Conservation (phyloP, 1,140 invertebrate species). For the Schlechtendalia chinensis region DNA sequence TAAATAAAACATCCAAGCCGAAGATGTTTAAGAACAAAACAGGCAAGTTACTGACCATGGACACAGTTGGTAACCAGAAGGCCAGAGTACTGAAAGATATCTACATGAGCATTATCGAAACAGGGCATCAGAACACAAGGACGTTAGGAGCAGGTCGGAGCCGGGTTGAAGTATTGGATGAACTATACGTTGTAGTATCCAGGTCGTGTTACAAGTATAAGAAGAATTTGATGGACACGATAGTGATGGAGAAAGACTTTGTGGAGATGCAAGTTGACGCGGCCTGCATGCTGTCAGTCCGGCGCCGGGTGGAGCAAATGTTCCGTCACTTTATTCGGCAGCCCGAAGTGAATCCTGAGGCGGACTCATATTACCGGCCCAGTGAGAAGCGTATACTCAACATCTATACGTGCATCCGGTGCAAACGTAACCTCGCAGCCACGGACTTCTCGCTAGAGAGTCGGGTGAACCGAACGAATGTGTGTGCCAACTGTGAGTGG, state of each 20-base stretch:
- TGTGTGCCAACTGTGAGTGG: slow-evolving; percentile 52
- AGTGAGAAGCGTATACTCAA: slow-evolving; percentile 25
- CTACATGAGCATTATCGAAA: slow-evolving; percentile 56
- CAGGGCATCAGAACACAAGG: slow-evolving; percentile 52
- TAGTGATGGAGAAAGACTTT: slow-evolving; percentile 65
- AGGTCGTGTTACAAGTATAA: slow-evolving; percentile 59
- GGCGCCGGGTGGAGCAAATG: slow-evolving; percentile 59
- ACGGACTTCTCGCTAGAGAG: slow-evolving; percentile 50
- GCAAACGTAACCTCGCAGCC: slow-evolving; percentile 51
- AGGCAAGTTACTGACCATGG: slow-evolving; percentile 63
- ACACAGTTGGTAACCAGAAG: slow-evolving; percentile 66
- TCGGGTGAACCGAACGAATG: slow-evolving; percentile 48
- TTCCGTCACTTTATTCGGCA: slow-evolving; percentile 51
- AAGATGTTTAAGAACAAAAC: slow-evolving; percentile 64
- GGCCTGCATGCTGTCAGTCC: slow-evolving; percentile 60
- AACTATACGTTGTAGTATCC: slow-evolving; percentile 61
- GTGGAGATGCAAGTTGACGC: slow-evolving; percentile 59
- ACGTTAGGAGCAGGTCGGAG: slow-evolving; percentile 58
- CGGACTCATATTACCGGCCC: slow-evolving; percentile 28
- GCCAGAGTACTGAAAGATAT: slow-evolving; percentile 63
- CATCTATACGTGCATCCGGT: slow-evolving; percentile 51
- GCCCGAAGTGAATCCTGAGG: slow-evolving; percentile 52
- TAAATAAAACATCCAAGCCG: slow-evolving; percentile 64
- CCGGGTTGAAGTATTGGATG: slow-evolving; percentile 61
- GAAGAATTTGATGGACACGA: slow-evolving; percentile 60